Conservation (phyloP, 2,113 vertebrate genomes). For the Callipepla squamata region DNA sequence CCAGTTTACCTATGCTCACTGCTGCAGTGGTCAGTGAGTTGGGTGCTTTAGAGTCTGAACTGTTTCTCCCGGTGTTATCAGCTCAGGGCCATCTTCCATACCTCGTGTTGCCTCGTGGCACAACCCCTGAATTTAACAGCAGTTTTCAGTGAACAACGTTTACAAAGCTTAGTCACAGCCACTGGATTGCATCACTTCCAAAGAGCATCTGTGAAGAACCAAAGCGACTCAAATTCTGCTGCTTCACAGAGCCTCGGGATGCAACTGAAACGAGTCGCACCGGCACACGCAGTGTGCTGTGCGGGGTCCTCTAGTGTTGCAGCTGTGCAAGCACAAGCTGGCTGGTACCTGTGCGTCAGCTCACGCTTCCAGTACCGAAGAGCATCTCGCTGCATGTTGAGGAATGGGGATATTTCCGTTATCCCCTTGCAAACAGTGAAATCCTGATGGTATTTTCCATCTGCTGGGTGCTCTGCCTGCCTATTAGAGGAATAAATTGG, state of each 20-base stretch:
- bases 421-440: slow-evolving; percentile 9
- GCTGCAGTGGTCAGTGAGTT: background rate
- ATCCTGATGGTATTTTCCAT: background rate
- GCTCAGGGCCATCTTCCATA: background rate
- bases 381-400: background rate
- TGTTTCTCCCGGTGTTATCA: background rate
- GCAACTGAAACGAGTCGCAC: background rate
- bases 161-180: slow-evolving; percentile 14
- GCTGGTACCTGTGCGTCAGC: background rate
- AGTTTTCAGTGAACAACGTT: background rate
- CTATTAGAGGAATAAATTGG: slow-evolving; percentile 23
- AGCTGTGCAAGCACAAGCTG: slow-evolving; percentile 27
- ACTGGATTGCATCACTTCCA: slow-evolving; percentile 5
- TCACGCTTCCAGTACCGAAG: background rate
- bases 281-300: background rate
- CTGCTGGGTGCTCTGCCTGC: background rate
- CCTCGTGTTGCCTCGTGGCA: background rate
- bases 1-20: background rate
- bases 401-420: background rate
- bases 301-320: slow-evolving; percentile 57
- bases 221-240: background rate
- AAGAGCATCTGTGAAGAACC: background rate
- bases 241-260: background rate
- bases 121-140: background rate
- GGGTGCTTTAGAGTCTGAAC: background rate